Evolutionary conservation across 2,113 vertebrate genomes (phyloP).

Genomic region (Mirounga angustirostris): DNA sequence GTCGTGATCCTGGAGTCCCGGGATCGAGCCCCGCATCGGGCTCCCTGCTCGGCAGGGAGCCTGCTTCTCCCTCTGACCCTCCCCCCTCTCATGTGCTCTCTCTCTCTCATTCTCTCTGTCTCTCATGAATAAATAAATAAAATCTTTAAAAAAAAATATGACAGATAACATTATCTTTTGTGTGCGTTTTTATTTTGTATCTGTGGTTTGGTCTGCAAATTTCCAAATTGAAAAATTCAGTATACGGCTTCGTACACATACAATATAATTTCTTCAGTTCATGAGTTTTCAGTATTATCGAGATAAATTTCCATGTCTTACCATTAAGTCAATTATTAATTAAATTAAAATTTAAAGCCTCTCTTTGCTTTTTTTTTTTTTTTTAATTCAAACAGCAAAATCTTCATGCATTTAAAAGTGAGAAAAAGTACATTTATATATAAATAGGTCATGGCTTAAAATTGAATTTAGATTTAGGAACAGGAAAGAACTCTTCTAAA

Average conservation of each 20-base stretch:
- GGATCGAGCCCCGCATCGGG: too few relatives aligned
- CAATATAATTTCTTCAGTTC: background rate
- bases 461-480: constrained; percentile 66
- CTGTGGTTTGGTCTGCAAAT: background rate
- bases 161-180: background rate
- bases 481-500: constrained; percentile 54
- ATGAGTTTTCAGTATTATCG: constrained; percentile 21
- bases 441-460: constrained; percentile 65
- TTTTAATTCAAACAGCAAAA: constrained; percentile 54
- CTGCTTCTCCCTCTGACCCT: too few relatives aligned
- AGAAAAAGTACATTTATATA: constrained; percentile 38
- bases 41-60: too few relatives aligned
- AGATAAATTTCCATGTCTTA: constrained; percentile 45
- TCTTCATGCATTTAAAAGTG: constrained; percentile 41
- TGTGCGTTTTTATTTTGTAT: background rate
- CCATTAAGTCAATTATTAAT: constrained; percentile 68
- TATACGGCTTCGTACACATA: background rate
- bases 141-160: background rate
- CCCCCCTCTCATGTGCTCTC: too few relatives aligned
- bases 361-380: constrained; percentile 8
- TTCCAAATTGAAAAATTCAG: background rate
- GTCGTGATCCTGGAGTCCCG: too few relatives aligned
- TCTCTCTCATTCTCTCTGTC: too few relatives aligned
- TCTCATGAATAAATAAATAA: too few relatives aligned
- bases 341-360: constrained; percentile 46